phyloP scores from a whole-genome alignment of 2,888 invertebrate genomes.

The Microdon myrmicae region DNA sequence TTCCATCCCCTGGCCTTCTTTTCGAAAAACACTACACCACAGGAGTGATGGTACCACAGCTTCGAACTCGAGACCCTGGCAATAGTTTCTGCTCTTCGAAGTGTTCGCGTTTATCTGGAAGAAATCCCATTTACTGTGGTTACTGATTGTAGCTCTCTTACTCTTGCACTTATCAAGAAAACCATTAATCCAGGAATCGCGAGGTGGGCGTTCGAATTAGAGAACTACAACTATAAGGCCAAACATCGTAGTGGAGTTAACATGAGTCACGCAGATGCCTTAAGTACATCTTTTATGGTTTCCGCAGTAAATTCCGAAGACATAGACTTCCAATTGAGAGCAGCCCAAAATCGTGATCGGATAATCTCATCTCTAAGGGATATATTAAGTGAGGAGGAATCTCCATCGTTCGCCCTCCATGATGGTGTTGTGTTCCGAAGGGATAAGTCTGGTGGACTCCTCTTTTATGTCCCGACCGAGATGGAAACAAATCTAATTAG shows the following conservation, averaged over 20 bases:
- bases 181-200: background rate
- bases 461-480: conserved; percentile 21
- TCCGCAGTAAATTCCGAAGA: background rate
- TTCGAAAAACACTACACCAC: conserved; percentile 54
- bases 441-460: background rate
- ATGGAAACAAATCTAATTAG: conserved; percentile 23
- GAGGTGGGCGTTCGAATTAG: conserved; percentile 2
- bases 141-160: conserved; percentile 2
- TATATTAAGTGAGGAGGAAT: background rate
- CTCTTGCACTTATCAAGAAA: conserved; percentile 5
- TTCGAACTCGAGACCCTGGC: no score
- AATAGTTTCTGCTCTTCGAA: no score
- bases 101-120: no score
- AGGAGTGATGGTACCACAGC: no score
- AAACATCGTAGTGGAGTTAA: conserved; percentile 9
- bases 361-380: background rate
- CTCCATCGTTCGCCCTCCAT: background rate
- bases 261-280: conserved; percentile 13
- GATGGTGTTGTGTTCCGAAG: conserved; percentile 3
- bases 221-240: conserved; percentile 11
- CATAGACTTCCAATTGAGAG: conserved; percentile 4
- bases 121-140: no score
- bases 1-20: conserved; percentile 57
- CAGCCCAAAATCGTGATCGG: background rate
- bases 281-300: conserved; percentile 1